Evolutionary conservation across 2,888 invertebrate species (phyloP).

Genomic region (Drosophila borborema): DNA sequence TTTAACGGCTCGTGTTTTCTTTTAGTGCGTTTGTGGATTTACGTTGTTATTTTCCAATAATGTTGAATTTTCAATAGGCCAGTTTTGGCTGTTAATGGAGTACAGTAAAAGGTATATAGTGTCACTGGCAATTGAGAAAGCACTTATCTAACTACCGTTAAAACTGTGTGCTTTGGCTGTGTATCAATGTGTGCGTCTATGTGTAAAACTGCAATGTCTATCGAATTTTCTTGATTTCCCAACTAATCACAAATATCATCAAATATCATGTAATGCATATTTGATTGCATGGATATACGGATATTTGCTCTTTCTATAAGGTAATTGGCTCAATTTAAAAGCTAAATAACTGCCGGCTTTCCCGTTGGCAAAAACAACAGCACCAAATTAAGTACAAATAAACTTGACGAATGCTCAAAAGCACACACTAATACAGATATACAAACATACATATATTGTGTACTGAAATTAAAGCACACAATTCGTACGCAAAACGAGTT

Average conservation of each 20-base stretch:
- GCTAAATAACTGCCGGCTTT: slow-evolving; percentile 32
- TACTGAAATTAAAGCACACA: slow-evolving; percentile 28
- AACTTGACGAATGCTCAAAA: slow-evolving; percentile 19
- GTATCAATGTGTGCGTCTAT: slow-evolving; percentile 13
- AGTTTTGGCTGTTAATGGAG: slow-evolving; percentile 2
- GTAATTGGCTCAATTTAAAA: slow-evolving; percentile 40
- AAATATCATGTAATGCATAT: slow-evolving; percentile 1
- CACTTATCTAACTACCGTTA: slow-evolving; percentile 17
- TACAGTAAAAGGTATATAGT: background rate
- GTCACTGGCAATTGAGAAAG: slow-evolving; percentile 7
- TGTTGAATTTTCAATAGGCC: background rate
- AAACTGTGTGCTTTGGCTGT: slow-evolving; percentile 11
- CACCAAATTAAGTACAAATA: slow-evolving; percentile 19
- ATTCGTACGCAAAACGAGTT: slow-evolving; percentile 27
- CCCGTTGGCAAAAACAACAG: background rate
- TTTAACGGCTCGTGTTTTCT: slow-evolving; percentile 28
- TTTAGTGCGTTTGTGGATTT: slow-evolving; percentile 26
- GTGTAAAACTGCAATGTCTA: slow-evolving; percentile 67
- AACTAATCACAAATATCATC: slow-evolving; percentile 35
- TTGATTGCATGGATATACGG: slow-evolving; percentile 52
- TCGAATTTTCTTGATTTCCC: slow-evolving; percentile 70
- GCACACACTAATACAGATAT: background rate
- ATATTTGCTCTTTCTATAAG: slow-evolving; percentile 35
- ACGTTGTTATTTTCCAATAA: slow-evolving; percentile 11
- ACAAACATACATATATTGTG: background rate